Evolutionary conservation across 2,113 vertebrate species (phyloP), one percentile per base, ranked within the genome.

Genomic region (Notarius lentiginosus): DNA sequence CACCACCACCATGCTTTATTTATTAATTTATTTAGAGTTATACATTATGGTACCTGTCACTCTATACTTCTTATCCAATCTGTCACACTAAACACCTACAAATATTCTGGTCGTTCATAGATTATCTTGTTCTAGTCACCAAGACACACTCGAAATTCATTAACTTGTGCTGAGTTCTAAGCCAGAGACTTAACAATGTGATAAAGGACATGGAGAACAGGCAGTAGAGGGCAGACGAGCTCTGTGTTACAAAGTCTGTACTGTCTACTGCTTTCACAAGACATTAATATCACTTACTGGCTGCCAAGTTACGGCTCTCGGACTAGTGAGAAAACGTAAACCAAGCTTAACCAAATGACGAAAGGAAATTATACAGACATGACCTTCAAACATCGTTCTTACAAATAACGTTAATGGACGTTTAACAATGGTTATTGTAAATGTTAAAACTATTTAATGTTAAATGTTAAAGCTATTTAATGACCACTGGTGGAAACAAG

Each of bases 151-250:
- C 14, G 73, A 79, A 79, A 51, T 24, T 65, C 60, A 63, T 18
- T 9, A 30, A 53, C 9, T 34, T 79, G 49, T 80, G 11, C 27
- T n/a, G 51, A 80, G 10, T 58, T 60, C 66, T 53, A 53, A 85
- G 53, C 20, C 15, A 18, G n/a, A 51, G 41, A 82, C 81, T 51
- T 5, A 10, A n/a, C 51, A 20, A 84, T 47, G 34, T 22, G 24
- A 87, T 27, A 65, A 53, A 80, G 41, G 5, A 61, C 30, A 34
- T 41, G 51, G 5, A 91, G 92, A 95, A 95, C 91, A 93, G 91
- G 94, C 96, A 96, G 96, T 93, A 97, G 97, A 95, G 97, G 97
- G 97, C 96, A 97, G 96, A 93, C 91, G 93, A 92, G 94, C 90
- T 96, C 94, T 94, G 91, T 92, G 91, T 91, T 95, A 95, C 56